Evolutionary conservation across 2,113 vertebrate species (phyloP).

Genomic region (Strix uralensis): DNA sequence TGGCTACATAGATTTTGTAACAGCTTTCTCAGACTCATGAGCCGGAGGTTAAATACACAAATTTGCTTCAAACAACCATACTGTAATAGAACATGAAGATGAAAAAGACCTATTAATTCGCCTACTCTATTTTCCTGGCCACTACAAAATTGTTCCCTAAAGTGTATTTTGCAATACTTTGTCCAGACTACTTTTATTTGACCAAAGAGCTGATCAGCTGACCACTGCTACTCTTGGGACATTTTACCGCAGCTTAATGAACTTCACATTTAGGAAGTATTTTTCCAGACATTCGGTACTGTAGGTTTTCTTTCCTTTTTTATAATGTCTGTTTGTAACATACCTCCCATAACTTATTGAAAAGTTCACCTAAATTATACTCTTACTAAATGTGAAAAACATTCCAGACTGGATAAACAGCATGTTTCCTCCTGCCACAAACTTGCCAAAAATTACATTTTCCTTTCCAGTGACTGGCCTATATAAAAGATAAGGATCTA

Average conservation of each 20-base stretch:
- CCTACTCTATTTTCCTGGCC: neutral
- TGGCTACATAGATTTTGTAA: neutral
- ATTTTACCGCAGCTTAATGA: neutral
- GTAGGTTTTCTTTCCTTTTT: neutral
- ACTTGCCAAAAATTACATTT: neutral
- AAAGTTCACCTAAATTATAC: neutral
- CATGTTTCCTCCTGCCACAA: neutral
- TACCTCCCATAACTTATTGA: neutral
- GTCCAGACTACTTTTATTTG: neutral
- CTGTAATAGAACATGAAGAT: neutral
- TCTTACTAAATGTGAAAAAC: neutral
- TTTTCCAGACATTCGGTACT: constrained; percentile 13
- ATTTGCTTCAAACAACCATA: neutral
- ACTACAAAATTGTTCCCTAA: neutral
- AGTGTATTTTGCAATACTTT: constrained; percentile 26
- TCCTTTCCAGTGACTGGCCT: neutral
- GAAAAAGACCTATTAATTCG: neutral
- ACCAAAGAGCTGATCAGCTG: neutral
- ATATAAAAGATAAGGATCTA: neutral
- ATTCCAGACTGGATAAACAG: neutral
- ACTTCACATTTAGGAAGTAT: neutral
- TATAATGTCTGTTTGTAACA: neutral
- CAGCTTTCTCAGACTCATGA: neutral
- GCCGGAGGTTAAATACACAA: neutral
- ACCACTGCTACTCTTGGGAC: neutral